These are phyloP conservation scores for Haliclystus octoradiatus DNA, from an alignment of 30 jellyfish, hydroid and myxozoan genomes.

Conservation along the genomic window DNA sequence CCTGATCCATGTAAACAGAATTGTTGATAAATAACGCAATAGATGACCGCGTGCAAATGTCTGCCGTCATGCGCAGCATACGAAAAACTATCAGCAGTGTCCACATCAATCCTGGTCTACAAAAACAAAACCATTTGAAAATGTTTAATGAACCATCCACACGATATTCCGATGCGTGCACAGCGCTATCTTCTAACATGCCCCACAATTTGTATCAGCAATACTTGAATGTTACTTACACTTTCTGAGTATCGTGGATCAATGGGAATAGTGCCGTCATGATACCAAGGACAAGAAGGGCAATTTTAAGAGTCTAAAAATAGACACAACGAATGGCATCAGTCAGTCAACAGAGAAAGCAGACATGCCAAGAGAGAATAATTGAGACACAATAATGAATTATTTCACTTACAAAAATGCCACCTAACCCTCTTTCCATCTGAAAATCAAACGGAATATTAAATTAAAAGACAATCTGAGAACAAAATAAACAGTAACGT, in stretches of 20 bases:
- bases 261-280: conserved; percentile 13
- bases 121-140: background rate
- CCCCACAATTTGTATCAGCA: no score
- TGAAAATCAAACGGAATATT: background rate
- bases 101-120: conserved; percentile 42
- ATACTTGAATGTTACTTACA: background rate
- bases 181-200: no score
- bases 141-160: no score
- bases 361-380: background rate
- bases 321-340: background rate
- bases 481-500: background rate
- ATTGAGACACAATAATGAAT: background rate
- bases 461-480: no score
- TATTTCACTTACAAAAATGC: conserved; percentile 32
- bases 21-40: conserved; percentile 84
- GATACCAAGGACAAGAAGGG: conserved; percentile 4
- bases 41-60: conserved; percentile 74
- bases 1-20: conserved; percentile 55
- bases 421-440: conserved; percentile 74
- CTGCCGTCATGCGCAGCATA: conserved; percentile 64
- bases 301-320: conserved; percentile 13
- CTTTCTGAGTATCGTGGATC: conserved; percentile 2
- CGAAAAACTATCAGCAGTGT: conserved; percentile 42
- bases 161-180: no score
- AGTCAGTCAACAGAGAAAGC: background rate